Evolutionary conservation across 2,797 vertebrate species (phyloP), one percentile per base, ranked within the genome.

Genomic region (Malacoctenus gilli): DNA sequence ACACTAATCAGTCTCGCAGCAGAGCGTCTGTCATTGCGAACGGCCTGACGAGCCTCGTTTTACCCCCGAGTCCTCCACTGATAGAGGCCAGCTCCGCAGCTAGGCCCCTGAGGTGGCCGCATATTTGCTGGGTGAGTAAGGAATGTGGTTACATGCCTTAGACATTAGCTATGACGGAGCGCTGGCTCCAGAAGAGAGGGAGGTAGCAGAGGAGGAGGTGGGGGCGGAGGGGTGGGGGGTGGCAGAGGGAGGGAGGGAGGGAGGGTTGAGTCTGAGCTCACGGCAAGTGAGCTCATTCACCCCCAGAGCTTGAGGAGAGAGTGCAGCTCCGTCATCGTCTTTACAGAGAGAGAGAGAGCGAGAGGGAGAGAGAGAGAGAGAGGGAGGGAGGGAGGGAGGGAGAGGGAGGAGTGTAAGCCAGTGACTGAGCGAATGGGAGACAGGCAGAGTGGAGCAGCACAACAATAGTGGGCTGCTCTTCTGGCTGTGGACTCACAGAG

Each of bases 141-240:
- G 94, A 96, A 95, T 95, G 94, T 85, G 92, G 92, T 90, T 92
- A 90, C 94, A 92, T 95, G 94, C 94, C 93, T 94, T 89, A 92
- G 90, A 91, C 93, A 90, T 95, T 92, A 95, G 92, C 92, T 92
- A 93, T 91, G 93, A 92, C 89, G 87, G 88, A 91, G 88, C 62
- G 70, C 87, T 89, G 88, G 90, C 89, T 89, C 79, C 86, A 77
- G 68, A 78, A 77, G 89, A 71, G 85, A 85, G 76, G 76, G 86
- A 84, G 85, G 85, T 61, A 84, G 79, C 53, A 39, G 74, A 52
- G 39, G 53, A 67, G 49, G 51, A 44, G 56, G 49, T 18, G 38
- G 44, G 15, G 55, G 18, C 4, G 37, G 61, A 39, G 60, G 40
- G 30, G 16, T 47, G 61, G 39, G 34, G 20, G 18, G 19, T 15